Evolutionary conservation across 1,140 invertebrate genomes (phyloP).

Genomic region (Drosophila sechellia): DNA sequence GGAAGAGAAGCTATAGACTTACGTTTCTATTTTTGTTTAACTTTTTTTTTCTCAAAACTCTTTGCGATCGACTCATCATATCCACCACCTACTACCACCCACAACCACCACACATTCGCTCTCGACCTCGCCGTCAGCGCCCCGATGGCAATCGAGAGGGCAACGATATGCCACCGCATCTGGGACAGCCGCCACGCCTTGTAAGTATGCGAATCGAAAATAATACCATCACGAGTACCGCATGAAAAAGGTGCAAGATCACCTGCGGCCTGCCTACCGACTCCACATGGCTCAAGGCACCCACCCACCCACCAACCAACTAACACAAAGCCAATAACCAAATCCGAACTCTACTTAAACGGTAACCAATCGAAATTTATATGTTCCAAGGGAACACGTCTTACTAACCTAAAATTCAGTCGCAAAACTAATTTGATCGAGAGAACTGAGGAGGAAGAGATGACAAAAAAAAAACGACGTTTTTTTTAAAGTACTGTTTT

Average conservation of each 20-base stretch:
- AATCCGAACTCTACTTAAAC: conserved; percentile 1
- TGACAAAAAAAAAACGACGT: background rate
- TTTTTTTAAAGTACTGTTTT: background rate
- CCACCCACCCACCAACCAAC: conserved; percentile 18
- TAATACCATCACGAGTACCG: conserved; percentile 62
- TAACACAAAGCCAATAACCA: conserved; percentile 17
- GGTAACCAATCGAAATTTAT: conserved; percentile 41
- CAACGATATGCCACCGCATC: conserved; percentile 77
- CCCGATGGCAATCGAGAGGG: conserved; percentile 80
- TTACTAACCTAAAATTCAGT: conserved; percentile 1
- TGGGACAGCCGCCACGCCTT: conserved; percentile 76
- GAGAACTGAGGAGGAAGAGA: conserved; percentile 2
- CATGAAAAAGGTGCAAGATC: conserved; percentile 48
- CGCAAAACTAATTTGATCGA: conserved; percentile 10
- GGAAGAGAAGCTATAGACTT: conserved; percentile 48
- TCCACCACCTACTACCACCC: conserved; percentile 70
- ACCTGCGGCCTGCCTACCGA: conserved; percentile 1
- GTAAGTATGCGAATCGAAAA: conserved; percentile 73
- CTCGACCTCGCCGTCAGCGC: conserved; percentile 52
- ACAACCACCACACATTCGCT: conserved; percentile 53
- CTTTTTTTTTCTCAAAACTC: conserved; percentile 63
- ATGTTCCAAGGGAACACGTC: conserved; percentile 25
- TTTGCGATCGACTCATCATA: conserved; percentile 80
- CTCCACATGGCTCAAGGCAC: background rate
- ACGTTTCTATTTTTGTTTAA: conserved; percentile 71